phyloP scores from a whole-genome alignment of 1,140 invertebrate genomes.

The Meloidogyne hapla region DNA sequence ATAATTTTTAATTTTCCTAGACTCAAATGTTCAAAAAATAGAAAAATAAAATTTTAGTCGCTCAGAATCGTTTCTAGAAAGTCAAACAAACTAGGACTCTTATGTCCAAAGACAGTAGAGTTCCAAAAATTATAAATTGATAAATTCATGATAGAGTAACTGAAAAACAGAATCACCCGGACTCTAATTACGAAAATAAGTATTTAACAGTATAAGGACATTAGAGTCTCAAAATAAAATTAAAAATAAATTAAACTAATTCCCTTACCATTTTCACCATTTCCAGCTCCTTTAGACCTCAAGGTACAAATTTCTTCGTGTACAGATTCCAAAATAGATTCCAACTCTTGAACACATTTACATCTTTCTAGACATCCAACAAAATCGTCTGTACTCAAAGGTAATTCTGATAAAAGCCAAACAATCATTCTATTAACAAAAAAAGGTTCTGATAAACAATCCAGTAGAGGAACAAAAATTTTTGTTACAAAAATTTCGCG shows the following conservation, averaged over 20 bases:
- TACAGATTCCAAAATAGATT: constrained; percentile 55
- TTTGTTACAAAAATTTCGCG: constrained; percentile 79
- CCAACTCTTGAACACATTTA: constrained; percentile 58
- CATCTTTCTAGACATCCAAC: constrained; percentile 52
- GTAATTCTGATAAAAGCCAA: constrained; percentile 72
- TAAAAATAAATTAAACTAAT: too few relatives aligned
- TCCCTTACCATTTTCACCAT: constrained; percentile 32
- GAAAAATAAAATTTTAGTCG: too few relatives aligned
- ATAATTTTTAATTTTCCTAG: neutral
- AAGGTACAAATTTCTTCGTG: constrained; percentile 58
- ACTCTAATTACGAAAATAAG: too few relatives aligned
- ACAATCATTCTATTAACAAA: constrained; percentile 88
- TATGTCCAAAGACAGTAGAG: too few relatives aligned
- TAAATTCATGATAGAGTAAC: too few relatives aligned
- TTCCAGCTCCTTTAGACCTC: constrained; percentile 46
- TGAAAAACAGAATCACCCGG: too few relatives aligned
- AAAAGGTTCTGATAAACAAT: constrained; percentile 84
- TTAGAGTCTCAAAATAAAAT: neutral
- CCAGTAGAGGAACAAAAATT: constrained; percentile 77
- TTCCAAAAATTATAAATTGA: too few relatives aligned
- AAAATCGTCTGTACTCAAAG: constrained; percentile 60
- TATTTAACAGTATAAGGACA: neutral
- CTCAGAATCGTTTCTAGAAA: too few relatives aligned
- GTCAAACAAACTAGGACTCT: too few relatives aligned
- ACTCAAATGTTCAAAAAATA: neutral